Percentiles rank a stretch among this genome's conserved stretches.
Evolutionary conservation across 2,797 vertebrate species (phyloP).

Genomic region (Emydoidea blandingii): DNA sequence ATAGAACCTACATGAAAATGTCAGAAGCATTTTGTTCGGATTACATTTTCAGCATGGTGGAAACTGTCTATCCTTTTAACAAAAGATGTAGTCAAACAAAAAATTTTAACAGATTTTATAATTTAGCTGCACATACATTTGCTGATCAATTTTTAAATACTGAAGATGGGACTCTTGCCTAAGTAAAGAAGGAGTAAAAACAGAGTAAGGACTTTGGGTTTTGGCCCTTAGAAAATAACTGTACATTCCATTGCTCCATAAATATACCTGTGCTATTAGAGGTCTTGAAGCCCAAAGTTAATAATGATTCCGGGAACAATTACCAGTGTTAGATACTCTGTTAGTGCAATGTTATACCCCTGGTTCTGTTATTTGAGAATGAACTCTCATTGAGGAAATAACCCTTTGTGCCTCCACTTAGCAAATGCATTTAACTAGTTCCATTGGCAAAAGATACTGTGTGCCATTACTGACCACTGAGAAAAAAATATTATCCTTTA

Average conservation of each 20-base stretch:
- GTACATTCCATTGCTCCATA: too few species aligned
- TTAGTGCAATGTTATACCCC: background rate
- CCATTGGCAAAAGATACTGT: slow-evolving; percentile 18
- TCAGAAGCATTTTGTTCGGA: rapidly evolving
- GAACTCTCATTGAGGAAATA: slow-evolving; percentile 21
- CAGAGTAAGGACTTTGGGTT: background rate
- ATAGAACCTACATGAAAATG: background rate
- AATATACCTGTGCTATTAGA: background rate
- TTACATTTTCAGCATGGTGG: background rate
- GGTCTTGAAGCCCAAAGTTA: background rate
- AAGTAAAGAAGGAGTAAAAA: background rate
- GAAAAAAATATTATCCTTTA: slow-evolving; percentile 56
- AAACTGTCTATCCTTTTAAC: background rate
- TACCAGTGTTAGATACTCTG: background rate
- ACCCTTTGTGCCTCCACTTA: background rate
- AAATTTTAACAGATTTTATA: background rate
- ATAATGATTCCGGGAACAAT: background rate
- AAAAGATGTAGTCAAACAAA: background rate
- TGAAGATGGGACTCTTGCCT: background rate
- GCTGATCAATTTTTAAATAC: background rate
- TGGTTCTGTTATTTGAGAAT: slow-evolving; percentile 23
- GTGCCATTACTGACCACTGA: background rate
- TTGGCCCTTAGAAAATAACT: background rate
- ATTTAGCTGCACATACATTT: background rate
- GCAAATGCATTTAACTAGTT: slow-evolving; percentile 11